Evolutionary conservation across 2,113 vertebrate species (phyloP).

Genomic region (Microtus oregoni): DNA sequence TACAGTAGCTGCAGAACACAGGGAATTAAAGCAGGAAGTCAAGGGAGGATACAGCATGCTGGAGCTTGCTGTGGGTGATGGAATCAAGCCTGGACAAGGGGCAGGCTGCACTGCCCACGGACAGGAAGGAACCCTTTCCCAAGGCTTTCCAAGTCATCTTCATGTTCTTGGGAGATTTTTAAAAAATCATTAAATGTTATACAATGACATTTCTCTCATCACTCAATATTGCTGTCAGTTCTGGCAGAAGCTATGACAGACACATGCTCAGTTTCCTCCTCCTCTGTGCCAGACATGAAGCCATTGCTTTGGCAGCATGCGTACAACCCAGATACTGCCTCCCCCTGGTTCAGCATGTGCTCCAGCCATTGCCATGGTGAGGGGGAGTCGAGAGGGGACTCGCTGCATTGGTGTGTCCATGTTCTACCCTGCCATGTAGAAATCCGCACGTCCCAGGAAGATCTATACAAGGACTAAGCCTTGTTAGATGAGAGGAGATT

Average conservation of each 20-base stretch:
- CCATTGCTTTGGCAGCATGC: not conserved
- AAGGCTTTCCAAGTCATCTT: slow-evolving; percentile 65
- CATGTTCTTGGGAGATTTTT: not conserved
- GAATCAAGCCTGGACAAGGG: slow-evolving; percentile 61
- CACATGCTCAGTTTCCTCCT: not conserved
- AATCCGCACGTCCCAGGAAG: not conserved
- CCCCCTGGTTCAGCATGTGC: not conserved
- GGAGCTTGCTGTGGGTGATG: slow-evolving; percentile 63
- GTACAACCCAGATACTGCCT: not conserved
- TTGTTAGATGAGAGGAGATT: not conserved
- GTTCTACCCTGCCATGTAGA: slow-evolving; percentile 9
- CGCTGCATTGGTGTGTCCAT: not conserved
- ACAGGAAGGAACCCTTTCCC: slow-evolving; percentile 69
- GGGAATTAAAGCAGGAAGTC: slow-evolving; percentile 63
- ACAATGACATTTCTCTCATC: slow-evolving; percentile 26
- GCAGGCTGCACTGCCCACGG: slow-evolving; percentile 49
- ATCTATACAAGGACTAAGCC: not conserved
- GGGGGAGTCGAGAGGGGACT: not conserved
- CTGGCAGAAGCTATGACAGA: not conserved
- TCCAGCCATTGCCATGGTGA: not conserved
- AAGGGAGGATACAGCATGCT: slow-evolving; percentile 22
- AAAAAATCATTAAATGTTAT: slow-evolving; percentile 18
- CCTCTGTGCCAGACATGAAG: not conserved
- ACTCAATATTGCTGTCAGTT: slow-evolving; percentile 28
- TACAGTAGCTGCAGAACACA: slow-evolving; percentile 67